Conservation (phyloP, 2,113 vertebrate genomes). For the Aphelocoma coerulescens region DNA sequence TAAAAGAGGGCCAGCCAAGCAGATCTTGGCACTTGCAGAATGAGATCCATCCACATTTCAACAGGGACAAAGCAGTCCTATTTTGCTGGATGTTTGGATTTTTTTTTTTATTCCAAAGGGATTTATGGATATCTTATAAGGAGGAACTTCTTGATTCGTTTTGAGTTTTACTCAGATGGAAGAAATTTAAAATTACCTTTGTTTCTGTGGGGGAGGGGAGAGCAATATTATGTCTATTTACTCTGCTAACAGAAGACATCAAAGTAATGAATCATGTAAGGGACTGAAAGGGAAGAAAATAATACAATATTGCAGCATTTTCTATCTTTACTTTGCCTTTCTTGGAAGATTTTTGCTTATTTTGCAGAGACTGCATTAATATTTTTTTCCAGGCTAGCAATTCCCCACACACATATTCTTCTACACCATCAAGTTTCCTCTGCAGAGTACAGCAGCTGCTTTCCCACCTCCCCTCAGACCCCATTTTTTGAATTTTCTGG, state of each 20-base stretch:
- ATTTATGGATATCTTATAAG: not conserved
- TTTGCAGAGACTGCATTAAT: constrained; percentile 34
- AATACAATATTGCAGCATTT: not conserved
- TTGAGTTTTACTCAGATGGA: not conserved
- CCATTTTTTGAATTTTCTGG: not conserved
- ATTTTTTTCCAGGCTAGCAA: constrained; percentile 34
- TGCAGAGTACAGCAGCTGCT: not conserved
- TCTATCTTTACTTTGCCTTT: constrained; percentile 16
- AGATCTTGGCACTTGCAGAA: not conserved
- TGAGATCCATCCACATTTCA: not conserved
- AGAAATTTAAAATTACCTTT: not conserved
- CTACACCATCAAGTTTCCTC: not conserved
- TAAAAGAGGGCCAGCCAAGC: not conserved
- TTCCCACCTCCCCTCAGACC: not conserved
- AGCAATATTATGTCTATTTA: not conserved
- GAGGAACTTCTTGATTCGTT: not conserved
- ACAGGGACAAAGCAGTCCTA: not conserved
- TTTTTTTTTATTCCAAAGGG: not conserved
- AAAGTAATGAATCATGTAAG: not conserved
- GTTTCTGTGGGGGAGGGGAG: not conserved
- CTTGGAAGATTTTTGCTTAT: constrained; percentile 40
- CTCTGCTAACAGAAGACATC: not conserved
- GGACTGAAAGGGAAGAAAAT: not conserved
- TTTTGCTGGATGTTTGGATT: not conserved
- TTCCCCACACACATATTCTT: not conserved